These are phyloP conservation scores for Scaptomyza reducta DNA, from an alignment of 2,888 invertebrate genomes.

Conservation along the genomic window DNA sequence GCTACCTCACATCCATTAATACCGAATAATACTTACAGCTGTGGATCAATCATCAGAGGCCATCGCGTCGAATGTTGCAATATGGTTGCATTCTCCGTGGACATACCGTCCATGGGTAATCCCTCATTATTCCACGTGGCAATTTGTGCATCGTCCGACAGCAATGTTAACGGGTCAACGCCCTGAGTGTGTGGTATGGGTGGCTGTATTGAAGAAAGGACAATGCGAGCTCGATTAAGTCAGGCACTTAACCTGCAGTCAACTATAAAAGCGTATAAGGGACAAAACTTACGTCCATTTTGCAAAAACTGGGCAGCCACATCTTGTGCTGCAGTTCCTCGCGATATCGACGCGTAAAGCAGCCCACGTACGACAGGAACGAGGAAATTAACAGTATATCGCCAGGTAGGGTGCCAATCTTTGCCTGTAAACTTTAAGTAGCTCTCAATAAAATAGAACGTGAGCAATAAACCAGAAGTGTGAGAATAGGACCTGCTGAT, in stretches of 20 bases:
- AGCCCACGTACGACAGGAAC: conserved; percentile 97
- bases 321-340: conserved; percentile 90
- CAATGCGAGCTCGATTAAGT: conserved; percentile 4
- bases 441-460: conserved; percentile 11
- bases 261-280: neutral
- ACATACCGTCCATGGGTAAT: conserved; percentile 96
- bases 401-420: conserved; percentile 94
- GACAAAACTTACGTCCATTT: conserved; percentile 86
- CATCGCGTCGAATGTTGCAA: conserved; percentile 95
- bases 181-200: conserved; percentile 92
- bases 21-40: conserved; percentile 86
- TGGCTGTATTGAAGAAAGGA: conserved; percentile 84
- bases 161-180: conserved; percentile 91
- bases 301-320: conserved; percentile 92
- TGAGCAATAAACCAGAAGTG: conserved; percentile 7
- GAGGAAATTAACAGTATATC: conserved; percentile 95
- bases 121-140: conserved; percentile 98
- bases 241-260: conserved; percentile 3
- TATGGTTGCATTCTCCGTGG: conserved; percentile 97
- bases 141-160: conserved; percentile 96
- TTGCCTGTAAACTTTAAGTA: conserved; percentile 87
- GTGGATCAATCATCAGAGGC: conserved; percentile 98
- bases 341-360: conserved; percentile 95
- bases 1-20: neutral
- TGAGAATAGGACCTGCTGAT: neutral